Base-by-base conservation (phyloP, 1,140 invertebrate species). In the Hycleus cichorii region DNA sequence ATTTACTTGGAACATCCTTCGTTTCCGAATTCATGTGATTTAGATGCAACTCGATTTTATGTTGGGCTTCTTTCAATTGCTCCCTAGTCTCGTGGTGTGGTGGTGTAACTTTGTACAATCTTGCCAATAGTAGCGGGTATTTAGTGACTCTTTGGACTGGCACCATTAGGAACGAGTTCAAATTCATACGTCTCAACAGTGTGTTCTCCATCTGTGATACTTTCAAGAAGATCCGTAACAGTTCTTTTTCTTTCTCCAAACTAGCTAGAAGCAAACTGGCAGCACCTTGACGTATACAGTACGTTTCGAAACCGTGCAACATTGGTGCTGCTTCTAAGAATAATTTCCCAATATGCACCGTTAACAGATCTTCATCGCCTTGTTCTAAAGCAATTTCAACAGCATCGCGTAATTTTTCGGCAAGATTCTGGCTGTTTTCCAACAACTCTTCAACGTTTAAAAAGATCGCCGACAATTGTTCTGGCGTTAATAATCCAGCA, bases 141-240 rank as follows among this genome's bases (percentile, higher is more conserved):
- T 96, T 96, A 43, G 86, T 94, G 64, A 92, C 89, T 69, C 91
- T 81, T 77, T 93, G 90, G 45, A 93, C 90, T 56, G 90, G 90
- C 64, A 93, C 89, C 93, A 97, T 97, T 24, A 97, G 81, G 75
- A 98, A 98, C 5, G 94, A 95, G 75, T 95, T 94, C 11, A 98
- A 81, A 74, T 96, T 96, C 93, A 97, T 96, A 64, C 93, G 81
- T 63, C 94, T 80, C 57, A 97, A 76, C 39, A 95, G 86, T 0
- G 89, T 84, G 70, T 97, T 97, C 73, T 98, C 94, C 89, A 95
- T 95, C 77, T 97, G 95, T 1, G 93, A 96, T 11, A 95, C 95
- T 71, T 90, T 85, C 7, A 98, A 78, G 72, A 97, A 98, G 74
- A 97, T 95, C 69, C 93, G 80, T 27, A 97, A 77, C 26, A 98